A percentile compares a stretch with the other conserved stretches of the same genome.
phyloP scores from a whole-genome alignment of 1,140 invertebrate species.

The Matsumurasca onukii region DNA sequence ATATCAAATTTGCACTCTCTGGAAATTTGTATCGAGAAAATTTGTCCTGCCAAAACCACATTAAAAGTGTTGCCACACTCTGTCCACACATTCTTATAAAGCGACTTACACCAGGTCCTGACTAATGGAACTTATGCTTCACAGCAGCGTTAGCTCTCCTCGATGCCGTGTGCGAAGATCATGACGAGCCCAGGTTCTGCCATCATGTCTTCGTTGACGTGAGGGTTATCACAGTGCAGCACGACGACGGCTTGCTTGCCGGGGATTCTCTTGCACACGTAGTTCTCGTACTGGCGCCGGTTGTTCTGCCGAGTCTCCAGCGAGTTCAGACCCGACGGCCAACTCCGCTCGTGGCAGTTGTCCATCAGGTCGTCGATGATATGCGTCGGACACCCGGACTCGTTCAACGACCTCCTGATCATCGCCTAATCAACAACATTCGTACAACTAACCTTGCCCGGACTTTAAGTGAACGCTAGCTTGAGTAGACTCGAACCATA shows the following conservation, averaged over 20 bases:
- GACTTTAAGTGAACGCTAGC: no score
- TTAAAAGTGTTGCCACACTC: no score
- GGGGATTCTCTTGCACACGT: conserved; percentile 90
- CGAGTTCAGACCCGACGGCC: conserved; percentile 90
- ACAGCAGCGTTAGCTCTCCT: conserved; percentile 55
- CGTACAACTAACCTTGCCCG: no score
- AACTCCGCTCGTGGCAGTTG: conserved; percentile 92
- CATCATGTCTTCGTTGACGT: conserved; percentile 95
- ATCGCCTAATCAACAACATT: conserved; percentile 79
- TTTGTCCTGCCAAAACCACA: no score
- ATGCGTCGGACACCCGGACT: conserved; percentile 89
- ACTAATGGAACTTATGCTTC: no score
- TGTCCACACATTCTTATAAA: no score
- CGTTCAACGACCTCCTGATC: conserved; percentile 88
- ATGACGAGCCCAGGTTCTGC: conserved; percentile 95
- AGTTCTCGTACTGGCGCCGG: conserved; percentile 89
- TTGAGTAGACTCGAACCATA: no score
- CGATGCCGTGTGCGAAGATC: conserved; percentile 98
- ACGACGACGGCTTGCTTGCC: conserved; percentile 95
- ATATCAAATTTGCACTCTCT: no score
- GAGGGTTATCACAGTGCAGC: conserved; percentile 90
- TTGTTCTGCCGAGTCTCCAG: conserved; percentile 93
- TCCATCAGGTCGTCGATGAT: conserved; percentile 95
- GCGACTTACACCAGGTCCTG: no score
- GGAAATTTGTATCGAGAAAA: no score